These are phyloP conservation scores for Nematopogon swammerdamellus DNA, from an alignment of 2,888 invertebrate species.

Conservation along the genomic window DNA sequence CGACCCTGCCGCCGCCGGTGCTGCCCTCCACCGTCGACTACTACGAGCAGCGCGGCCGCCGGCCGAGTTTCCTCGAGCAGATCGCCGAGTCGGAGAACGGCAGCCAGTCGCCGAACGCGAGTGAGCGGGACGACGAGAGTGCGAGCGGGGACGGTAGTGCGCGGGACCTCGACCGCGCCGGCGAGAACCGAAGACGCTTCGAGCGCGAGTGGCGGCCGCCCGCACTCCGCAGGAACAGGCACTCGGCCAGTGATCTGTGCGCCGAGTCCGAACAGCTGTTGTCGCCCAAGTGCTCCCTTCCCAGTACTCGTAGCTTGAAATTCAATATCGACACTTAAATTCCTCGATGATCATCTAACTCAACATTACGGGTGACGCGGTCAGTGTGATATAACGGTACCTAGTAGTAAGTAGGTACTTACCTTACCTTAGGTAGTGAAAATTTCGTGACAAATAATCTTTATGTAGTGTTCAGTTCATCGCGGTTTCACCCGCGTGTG, in stretches of 20 bases:
- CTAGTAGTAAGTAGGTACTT: conserved; percentile 17
- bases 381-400: conserved; percentile 24
- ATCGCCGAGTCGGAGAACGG: conserved; percentile 43
- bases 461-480: too few species aligned
- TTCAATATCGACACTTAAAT: conserved; percentile 47
- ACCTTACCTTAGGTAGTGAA: conserved; percentile 9
- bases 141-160: conserved; percentile 33
- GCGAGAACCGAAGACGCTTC: conserved; percentile 32
- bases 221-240: conserved; percentile 52
- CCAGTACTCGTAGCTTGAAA: conserved; percentile 64
- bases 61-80: conserved; percentile 43
- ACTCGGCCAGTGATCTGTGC: conserved; percentile 68
- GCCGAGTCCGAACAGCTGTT: conserved; percentile 56
- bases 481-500: too few species aligned
- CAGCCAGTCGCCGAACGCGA: conserved; percentile 41
- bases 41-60: conserved; percentile 34
- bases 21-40: conserved; percentile 44
- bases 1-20: conserved; percentile 26
- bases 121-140: conserved; percentile 31
- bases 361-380: conserved; percentile 24
- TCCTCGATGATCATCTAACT: conserved; percentile 18
- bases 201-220: conserved; percentile 30
- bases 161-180: conserved; percentile 26
- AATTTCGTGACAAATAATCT: too few species aligned
- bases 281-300: conserved; percentile 51